Conservation (phyloP, 2,113 vertebrate species). For the Phyllostomus discolor region DNA sequence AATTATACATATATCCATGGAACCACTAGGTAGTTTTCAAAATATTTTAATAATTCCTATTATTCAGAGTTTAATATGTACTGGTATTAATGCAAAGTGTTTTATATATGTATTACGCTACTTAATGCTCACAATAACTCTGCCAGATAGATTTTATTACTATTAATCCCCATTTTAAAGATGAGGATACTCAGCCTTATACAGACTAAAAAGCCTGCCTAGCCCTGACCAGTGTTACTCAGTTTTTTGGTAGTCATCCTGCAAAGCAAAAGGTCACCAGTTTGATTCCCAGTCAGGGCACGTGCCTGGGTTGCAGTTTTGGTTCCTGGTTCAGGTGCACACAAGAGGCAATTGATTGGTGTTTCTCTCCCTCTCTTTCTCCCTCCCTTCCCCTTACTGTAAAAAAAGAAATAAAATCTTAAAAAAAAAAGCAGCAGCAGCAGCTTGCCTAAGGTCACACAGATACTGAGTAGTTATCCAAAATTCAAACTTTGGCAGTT, state of each 20-base stretch:
- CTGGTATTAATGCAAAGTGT: not conserved
- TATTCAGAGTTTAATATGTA: not conserved
- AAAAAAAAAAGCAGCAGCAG: not conserved
- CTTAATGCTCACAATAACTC: not conserved
- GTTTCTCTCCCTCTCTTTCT: too few species aligned
- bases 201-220: constrained; percentile 13
- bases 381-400: too few species aligned
- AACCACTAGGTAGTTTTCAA: not conserved
- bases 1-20: not conserved
- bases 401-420: too few species aligned
- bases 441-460: not conserved
- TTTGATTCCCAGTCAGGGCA: too few species aligned
- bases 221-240: not conserved
- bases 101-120: not conserved
- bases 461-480: not conserved
- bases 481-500: constrained; percentile 40
- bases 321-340: too few species aligned
- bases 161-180: constrained; percentile 20
- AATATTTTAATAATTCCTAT: not conserved
- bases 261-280: too few species aligned
- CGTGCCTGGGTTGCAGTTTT: too few species aligned
- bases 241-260: too few species aligned
- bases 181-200: not conserved
- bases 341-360: too few species aligned
- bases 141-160: not conserved